Percentiles rank a stretch among this genome's conserved stretches.
These are phyloP conservation scores for Eulemur macaco DNA, from an alignment of 2,113 vertebrate species.

Conservation along the genomic window DNA sequence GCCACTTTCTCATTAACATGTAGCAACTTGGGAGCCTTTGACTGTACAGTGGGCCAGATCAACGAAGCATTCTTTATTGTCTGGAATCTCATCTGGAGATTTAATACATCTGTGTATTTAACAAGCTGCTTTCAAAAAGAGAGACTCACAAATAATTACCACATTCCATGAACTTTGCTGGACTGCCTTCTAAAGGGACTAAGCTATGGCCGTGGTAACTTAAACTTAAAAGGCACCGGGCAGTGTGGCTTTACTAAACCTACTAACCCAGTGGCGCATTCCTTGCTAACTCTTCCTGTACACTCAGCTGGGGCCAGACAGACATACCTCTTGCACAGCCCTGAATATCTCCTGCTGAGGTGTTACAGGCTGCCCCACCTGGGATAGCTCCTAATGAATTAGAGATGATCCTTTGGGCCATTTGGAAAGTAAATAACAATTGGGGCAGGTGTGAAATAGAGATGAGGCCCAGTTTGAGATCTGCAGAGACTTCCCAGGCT, in stretches of 20 bases:
- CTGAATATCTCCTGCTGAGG: background rate
- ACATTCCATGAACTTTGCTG: background rate
- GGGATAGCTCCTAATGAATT: background rate
- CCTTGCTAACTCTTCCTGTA: background rate
- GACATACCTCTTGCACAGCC: background rate
- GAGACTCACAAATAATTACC: background rate
- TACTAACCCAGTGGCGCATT: background rate
- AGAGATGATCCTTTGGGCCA: constrained; percentile 2
- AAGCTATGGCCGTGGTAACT: background rate
- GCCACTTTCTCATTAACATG: background rate
- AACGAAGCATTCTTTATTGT: background rate
- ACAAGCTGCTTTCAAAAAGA: constrained; percentile 41
- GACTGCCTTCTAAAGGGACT: background rate
- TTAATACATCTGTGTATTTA: background rate
- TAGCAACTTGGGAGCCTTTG: background rate
- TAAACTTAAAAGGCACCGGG: background rate
- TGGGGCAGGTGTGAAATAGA: constrained; percentile 9
- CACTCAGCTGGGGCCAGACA: background rate
- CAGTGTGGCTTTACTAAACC: background rate
- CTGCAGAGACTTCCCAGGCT: constrained; percentile 15
- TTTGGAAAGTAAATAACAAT: constrained; percentile 33
- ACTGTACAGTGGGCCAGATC: background rate
- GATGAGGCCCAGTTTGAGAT: constrained; percentile 35
- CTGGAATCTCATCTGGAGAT: constrained; percentile 1
- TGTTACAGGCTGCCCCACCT: background rate